Conservation (phyloP, 37 sponge, comb jelly and placozoan genomes). For the Tethya wilhelma region DNA sequence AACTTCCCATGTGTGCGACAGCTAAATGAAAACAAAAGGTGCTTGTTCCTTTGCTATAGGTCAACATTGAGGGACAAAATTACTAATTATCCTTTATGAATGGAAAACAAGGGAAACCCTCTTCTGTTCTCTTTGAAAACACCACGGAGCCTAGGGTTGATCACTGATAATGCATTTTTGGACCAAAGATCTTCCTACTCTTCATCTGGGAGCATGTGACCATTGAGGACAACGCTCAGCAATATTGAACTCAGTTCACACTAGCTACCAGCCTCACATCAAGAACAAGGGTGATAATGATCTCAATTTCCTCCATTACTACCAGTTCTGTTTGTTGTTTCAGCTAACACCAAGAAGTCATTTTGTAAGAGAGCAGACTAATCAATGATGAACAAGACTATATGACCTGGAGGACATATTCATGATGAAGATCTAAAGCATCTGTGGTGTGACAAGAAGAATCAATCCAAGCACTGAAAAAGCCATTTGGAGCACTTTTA, state of each 20-base stretch:
- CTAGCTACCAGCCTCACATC: conserved; percentile 63
- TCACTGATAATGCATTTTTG: conserved; percentile 53
- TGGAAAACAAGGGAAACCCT: conserved; percentile 81
- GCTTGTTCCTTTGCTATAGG: conserved; percentile 83
- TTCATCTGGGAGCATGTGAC: conserved; percentile 72
- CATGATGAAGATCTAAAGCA: conserved; percentile 18
- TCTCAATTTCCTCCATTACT: conserved; percentile 88
- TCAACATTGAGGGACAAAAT: conserved; percentile 75
- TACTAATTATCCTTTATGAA: conserved; percentile 80
- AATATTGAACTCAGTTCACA: conserved; percentile 34
- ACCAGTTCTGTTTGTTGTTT: conserved; percentile 78
- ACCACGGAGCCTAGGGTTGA: conserved; percentile 87
- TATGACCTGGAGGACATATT: conserved; percentile 10
- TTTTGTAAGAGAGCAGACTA: conserved; percentile 64
- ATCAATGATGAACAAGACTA: conserved; percentile 40
- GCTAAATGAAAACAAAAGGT: conserved; percentile 93
- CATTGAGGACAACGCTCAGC: conserved; percentile 39
- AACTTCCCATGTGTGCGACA: conserved; percentile 71
- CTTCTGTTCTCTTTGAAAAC: conserved; percentile 88
- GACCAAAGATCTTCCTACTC: conserved; percentile 73
- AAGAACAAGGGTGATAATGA: conserved; percentile 65
- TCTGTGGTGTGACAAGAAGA: conserved; percentile 17
- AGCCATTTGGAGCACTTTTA: conserved; percentile 27
- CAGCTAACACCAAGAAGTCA: conserved; percentile 74
- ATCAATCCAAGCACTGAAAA: conserved; percentile 27